These are phyloP conservation scores for Julus scandinavius DNA, from an alignment of 2,888 invertebrate species.

Conservation along the genomic window DNA sequence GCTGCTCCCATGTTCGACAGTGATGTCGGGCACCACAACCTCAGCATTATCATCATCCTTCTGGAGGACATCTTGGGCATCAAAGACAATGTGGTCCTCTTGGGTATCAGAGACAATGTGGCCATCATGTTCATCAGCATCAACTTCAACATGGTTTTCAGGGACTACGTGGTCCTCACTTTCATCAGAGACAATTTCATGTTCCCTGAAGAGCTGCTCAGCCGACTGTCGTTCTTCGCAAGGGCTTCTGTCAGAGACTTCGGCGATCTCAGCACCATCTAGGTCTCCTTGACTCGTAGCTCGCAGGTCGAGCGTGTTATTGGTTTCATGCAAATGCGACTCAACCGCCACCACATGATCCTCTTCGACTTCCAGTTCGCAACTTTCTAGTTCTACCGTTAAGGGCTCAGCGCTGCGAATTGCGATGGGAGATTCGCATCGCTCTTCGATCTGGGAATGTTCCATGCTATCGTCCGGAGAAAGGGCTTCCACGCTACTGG, in stretches of 20 bases:
- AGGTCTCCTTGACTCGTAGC: neutral
- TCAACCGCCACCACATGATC: constrained; percentile 50
- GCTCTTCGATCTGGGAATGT: constrained; percentile 40
- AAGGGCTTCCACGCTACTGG: constrained; percentile 52
- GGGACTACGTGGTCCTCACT: neutral
- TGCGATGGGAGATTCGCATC: constrained; percentile 35
- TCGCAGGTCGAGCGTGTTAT: constrained; percentile 34
- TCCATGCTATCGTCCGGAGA: neutral
- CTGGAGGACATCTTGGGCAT: neutral
- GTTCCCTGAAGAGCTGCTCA: constrained; percentile 26
- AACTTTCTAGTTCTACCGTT: constrained; percentile 36
- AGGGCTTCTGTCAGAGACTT: neutral
- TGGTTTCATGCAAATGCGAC: constrained; percentile 48
- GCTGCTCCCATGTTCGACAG: neutral
- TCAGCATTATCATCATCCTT: neutral
- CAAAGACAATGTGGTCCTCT: neutral
- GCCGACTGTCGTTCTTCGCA: constrained; percentile 4
- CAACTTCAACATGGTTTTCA: neutral
- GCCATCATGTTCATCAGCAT: neutral
- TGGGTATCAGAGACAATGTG: neutral
- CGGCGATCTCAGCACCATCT: neutral
- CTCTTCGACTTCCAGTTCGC: constrained; percentile 14
- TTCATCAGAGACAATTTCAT: neutral
- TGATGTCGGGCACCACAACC: neutral
- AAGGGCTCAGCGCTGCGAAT: neutral